Evolutionary conservation across 2,797 vertebrate genomes (phyloP), one percentile per base, ranked within the genome.

Genomic region (Pachyuromys duprasi): DNA sequence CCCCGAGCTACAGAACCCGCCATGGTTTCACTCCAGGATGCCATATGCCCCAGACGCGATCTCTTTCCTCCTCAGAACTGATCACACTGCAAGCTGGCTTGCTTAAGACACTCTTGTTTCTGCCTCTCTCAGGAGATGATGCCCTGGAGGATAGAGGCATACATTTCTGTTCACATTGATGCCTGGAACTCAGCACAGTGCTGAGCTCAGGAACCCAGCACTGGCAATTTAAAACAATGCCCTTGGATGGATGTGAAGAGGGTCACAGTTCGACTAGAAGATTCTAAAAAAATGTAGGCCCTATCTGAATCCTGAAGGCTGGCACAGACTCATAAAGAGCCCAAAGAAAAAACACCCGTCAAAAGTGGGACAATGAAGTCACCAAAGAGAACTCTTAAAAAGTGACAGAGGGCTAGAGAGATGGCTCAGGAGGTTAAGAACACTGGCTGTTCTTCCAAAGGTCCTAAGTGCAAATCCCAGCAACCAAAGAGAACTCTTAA

Each of bases 161-260:
- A 0, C 39, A 8, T 33, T 33, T 8, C 31, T 12, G 33, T 11
- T 39, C 7, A 1, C 26, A 15, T 3, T 1, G 2, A 31, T 26
- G 63, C 42, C 81, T 67, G 65, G 24, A 24, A n/a, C 79, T 90
- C 69, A 79, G 65, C 7, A 65, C 42, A 36, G 24, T 8, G 17
- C 70, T 88, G 36, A 75, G 36, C 3, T 8, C 18, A 45, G 8
- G 20, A 75, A 53, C 36, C 26, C 36, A 42, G 86, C 49, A 88
- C 0, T 86, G 7, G n/a, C 2, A 81, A 26, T 31, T 72, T 62
- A 63, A 49, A 74, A 67, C 39, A 57, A 31, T 36, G 26, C 76
- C 28, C 53, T 80, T 78, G 63, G 53, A 80, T 36, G n/a, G 28
- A 22, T 81, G 5, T 15, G 12, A 28, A 94, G 53, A 83, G 86